Percentiles rank a stretch among this genome's conserved stretches.
Conservation (phyloP, 2,888 invertebrate species). For the Silvanus unidentatus region DNA sequence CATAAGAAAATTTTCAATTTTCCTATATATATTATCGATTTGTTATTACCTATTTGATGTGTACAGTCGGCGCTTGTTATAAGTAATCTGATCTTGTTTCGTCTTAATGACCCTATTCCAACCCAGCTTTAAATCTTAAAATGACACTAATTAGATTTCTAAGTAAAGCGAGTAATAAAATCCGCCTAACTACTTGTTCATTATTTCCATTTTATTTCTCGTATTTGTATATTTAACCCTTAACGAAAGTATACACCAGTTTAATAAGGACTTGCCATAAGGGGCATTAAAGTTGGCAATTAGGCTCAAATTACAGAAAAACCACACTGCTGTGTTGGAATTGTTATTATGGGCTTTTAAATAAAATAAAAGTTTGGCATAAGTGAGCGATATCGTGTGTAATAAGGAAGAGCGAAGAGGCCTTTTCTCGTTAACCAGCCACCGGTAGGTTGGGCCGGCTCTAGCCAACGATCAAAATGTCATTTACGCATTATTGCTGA, state of each 20-base stretch:
- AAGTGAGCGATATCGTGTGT: slow-evolving; percentile 29
- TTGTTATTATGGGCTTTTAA: slow-evolving; percentile 26
- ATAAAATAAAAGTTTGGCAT: slow-evolving; percentile 27
- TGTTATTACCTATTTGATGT: too few relatives aligned
- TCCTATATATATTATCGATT: too few relatives aligned
- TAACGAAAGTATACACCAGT: too few relatives aligned
- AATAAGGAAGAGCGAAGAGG: background rate
- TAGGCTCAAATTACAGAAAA: slow-evolving; percentile 22
- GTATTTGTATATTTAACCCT: too few relatives aligned
- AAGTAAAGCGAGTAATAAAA: background rate
- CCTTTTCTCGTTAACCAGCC: slow-evolving; percentile 23
- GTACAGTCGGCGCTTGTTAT: background rate
- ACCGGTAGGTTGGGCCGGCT: slow-evolving; percentile 20
- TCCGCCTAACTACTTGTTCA: too few relatives aligned
- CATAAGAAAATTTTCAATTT: too few relatives aligned
- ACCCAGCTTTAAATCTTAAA: background rate
- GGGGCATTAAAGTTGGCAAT: slow-evolving; percentile 11
- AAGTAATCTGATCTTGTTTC: background rate
- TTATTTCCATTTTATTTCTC: too few relatives aligned
- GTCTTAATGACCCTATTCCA: too few relatives aligned
- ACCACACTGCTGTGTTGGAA: slow-evolving; percentile 15
- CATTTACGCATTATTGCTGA: slow-evolving; percentile 23
- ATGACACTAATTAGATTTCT: slow-evolving; percentile 1
- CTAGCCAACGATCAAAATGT: slow-evolving; percentile 30
- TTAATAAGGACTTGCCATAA: too few relatives aligned